Evolutionary conservation across 2,888 invertebrate genomes (phyloP), one percentile per base, ranked within the genome.

Genomic region (Drosophila flavopinicola): DNA sequence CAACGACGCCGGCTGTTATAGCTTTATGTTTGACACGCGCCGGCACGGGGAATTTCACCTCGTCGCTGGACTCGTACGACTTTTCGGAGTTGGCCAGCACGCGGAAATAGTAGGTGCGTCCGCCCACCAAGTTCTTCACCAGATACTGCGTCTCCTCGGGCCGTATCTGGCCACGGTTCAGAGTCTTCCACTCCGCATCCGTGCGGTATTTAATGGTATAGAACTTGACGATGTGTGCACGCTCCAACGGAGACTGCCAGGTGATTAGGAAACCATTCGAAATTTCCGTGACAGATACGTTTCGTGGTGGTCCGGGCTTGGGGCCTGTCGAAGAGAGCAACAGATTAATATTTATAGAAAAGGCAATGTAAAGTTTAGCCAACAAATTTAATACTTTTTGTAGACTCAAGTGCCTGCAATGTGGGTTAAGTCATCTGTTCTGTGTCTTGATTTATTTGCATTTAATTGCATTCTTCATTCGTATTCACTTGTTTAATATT

Each of bases 1-100:
- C 98, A 83, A 98, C 97, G 88, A 98, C 97, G 72, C 98, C 98
- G 88, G 98, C 98, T 67, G 97, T 97, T 91, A 98, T 97, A 79
- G 97, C 97, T 94, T 97, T 97, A 93, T 97, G 97, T 92, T 97
- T 97, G 84, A 97, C 97, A 68, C 97, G 94, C 72, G 96, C 96
- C 78, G 97, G 97, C 87, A 97, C 96, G 32, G 96, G 94, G 92
- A 95, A 97, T 92, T 95, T 96, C 87, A 97, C 95, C 92, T 95
- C 95, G 72, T 97, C 97, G 72, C 97, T 97, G 88, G 94, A 95
- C 90, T 97, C 96, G 92, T 95, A 96, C 91, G 95, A 96, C 87
- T 95, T 95, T 85, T 95, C 93, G 44, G 97, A 96, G 92, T 96
- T 95, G 71, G 97, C 97, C 90, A 96, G 93, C 88, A 98, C 96